Evolutionary conservation across 2,888 invertebrate genomes (phyloP), one percentile per base, ranked within the genome.

Genomic region (Endotricha flammealis): DNA sequence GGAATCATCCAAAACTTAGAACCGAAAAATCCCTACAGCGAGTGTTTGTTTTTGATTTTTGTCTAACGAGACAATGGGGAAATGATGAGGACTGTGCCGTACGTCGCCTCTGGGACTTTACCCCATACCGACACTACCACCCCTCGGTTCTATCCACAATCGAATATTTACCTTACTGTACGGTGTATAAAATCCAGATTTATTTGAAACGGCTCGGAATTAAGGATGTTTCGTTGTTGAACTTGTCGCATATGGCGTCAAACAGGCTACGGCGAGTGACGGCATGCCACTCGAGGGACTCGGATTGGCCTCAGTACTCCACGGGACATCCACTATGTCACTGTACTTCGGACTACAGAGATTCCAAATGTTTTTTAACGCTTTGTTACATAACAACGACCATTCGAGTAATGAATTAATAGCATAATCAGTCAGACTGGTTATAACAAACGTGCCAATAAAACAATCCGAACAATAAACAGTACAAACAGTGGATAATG

Each of bases 31-130:
- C 81, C 76, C 70, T 50, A 61, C 64, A 63, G 66, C 50, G 73
- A 75, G 74, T 83, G 85, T 85, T 85, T 86, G 82, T 83, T 82
- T 85, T 85, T 85, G 83, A 85, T 86, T 86, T 86, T 85, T 83
- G 85, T 85, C 78, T 85, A 86, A 85, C 85, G 83, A 85, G 83
- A 85, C 86, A 86, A 86, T 86, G 80, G 86, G 86, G 85, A 83
- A 83, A 85, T 83, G 86, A 85, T 85, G 86, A 86, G 82, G 79
- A 70, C 73, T 67, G 78, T 64, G 72, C 73, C 60, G 69, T 67
- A 76, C 77, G 71, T 72, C 66, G 72, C 86, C 82, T 79, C 56
- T 81, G 85, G 85, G 85, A 85, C 63, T 75, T 78, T 75, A 76
- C 85, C 82, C 85, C 68, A 72, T 64, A 59, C 69, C 60, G 51